Evolutionary conservation across 2,113 vertebrate genomes (phyloP).

Genomic region (Rhinolophus sinicus): DNA sequence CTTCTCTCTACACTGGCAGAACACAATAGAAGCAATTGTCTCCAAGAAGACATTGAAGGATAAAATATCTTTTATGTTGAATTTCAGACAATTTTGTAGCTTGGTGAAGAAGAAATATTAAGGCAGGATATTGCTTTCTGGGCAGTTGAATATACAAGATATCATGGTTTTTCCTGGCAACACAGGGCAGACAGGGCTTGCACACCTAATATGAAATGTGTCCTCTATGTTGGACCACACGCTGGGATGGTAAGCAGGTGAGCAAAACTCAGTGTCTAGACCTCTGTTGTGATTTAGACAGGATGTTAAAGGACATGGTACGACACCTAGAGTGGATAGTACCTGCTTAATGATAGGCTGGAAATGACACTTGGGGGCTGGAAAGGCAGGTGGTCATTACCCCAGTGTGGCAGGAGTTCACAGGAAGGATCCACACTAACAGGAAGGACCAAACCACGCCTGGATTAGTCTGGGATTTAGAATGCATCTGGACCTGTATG

Average conservation of each 20-base stretch:
- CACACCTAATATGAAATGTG: background rate
- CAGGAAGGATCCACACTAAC: background rate
- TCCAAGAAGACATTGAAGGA: background rate
- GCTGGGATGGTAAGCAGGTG: background rate
- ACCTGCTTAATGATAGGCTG: background rate
- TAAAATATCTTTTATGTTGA: background rate
- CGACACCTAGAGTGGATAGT: background rate
- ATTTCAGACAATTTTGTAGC: background rate
- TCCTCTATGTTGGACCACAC: background rate
- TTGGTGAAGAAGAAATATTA: background rate
- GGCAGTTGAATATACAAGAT: background rate
- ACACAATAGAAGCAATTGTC: background rate
- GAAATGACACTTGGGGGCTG: background rate
- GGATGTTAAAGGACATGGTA: background rate
- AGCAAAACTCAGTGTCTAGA: background rate
- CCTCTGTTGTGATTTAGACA: background rate
- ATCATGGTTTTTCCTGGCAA: background rate
- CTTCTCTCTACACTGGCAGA: background rate
- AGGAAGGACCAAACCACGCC: background rate
- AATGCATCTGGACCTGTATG: background rate
- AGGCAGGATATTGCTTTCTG: background rate
- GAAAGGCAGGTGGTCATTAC: background rate
- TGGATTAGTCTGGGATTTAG: background rate
- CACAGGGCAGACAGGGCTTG: background rate
- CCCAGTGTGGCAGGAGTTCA: background rate